Base-by-base conservation (phyloP, 2,888 invertebrate species). In the Hypomecis punctinalis region DNA sequence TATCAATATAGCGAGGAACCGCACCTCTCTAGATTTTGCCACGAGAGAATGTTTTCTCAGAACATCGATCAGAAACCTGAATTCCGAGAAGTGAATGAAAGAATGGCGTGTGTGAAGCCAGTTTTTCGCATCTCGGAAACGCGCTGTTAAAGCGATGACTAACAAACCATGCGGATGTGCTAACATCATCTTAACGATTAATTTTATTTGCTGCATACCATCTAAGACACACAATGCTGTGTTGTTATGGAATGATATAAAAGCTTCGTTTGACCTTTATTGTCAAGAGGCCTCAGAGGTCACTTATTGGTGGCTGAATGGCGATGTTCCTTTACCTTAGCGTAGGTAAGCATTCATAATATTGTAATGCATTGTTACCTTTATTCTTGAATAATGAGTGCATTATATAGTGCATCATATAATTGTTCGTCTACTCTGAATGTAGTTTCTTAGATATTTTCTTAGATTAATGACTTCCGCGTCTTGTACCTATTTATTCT, bases 121-220 rank as follows among this genome's bases (percentile, higher is more conserved):
- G 61, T 61, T 66, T 61, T 61, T 61, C 52, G 56, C 53, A 65
- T 66, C 61, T 61, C 55, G 56, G 64, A 60, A 60, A 64, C 53
- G 37, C 49, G 13, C 42, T 33, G 37, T 47, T 54, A 5, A 45
- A 52, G 42, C 55, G 52, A 66, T 66, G 61, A 66, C 61, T 66
- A 66, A 66, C 61, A 23, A 61, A 66, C 48, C 45, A 66, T 61
- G 61, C 51, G 53, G 61, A 65, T 65, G 56, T 64, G 57, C 47
- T 52, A 66, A 61, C 61, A 47, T 64, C 37, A 46, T 56, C 45
- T 61, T 61, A 65, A 13, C 60, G 36, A 61, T 61, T 56, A 52
- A 56, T 57, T 61, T 64, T 54, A 58, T 61, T 48, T 54, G 54
- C 47, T 61, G 61, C 60, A 61, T 43, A 54, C 65, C 57, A 61